Evolutionary conservation across 1,140 invertebrate genomes (phyloP).

Genomic region (Battus philenor): DNA sequence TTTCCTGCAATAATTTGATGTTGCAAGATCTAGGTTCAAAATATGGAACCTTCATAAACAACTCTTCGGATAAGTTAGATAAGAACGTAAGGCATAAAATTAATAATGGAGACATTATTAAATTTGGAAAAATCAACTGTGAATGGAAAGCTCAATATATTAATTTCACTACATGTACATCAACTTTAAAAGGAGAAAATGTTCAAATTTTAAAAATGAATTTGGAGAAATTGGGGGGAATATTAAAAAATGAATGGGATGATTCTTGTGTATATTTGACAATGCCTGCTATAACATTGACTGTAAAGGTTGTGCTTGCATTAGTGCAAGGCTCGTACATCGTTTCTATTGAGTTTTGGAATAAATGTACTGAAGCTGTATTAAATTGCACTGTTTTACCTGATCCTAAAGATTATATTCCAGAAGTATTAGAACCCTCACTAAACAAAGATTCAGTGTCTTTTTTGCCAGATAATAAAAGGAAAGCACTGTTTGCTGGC

Average conservation of each 20-base stretch:
- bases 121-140: conserved; percentile 75
- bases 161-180: conserved; percentile 62
- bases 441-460: conserved; percentile 75
- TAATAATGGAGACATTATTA: conserved; percentile 63
- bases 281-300: conserved; percentile 81
- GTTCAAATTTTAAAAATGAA: conserved; percentile 46
- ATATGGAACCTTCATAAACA: conserved; percentile 76
- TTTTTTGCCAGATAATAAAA: conserved; percentile 70
- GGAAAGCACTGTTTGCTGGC: conserved; percentile 76
- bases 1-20: conserved; percentile 40
- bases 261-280: conserved; percentile 79
- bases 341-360: conserved; percentile 80
- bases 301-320: conserved; percentile 82
- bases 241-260: conserved; percentile 66
- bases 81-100: conserved; percentile 44
- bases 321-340: conserved; percentile 79
- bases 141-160: conserved; percentile 65
- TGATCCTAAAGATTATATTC: conserved; percentile 73
- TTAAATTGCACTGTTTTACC: conserved; percentile 63
- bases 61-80: conserved; percentile 48
- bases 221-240: conserved; percentile 59
- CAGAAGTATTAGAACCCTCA: conserved; percentile 75
- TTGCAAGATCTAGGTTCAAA: conserved; percentile 73
- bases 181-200: conserved; percentile 63
- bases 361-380: conserved; percentile 67